Percentiles rank a stretch among this genome's conserved stretches.
Evolutionary conservation across 2,113 vertebrate genomes (phyloP).

Genomic region (Condylura cristata): DNA sequence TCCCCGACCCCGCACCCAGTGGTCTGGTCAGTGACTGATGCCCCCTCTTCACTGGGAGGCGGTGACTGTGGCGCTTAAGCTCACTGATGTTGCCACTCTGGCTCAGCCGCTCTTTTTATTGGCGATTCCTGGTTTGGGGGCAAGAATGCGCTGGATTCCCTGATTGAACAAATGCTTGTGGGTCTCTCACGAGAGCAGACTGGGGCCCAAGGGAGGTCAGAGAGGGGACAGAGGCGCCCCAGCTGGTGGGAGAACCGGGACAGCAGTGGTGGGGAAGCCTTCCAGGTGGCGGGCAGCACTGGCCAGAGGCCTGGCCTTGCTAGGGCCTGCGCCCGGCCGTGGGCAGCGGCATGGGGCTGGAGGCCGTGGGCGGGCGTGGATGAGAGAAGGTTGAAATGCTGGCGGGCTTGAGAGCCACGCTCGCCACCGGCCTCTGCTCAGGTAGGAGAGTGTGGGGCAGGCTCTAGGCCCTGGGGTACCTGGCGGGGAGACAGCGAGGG

Average conservation of each 20-base stretch:
- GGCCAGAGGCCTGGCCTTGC: too few relatives aligned
- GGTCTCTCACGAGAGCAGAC: not conserved
- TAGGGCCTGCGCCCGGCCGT: not conserved
- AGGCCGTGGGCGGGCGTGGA: not conserved
- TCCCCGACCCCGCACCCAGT: not conserved
- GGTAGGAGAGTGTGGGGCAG: not conserved
- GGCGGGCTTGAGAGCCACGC: not conserved
- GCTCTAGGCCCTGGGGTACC: not conserved
- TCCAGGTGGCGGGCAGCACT: accelerated
- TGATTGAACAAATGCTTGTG: not conserved
- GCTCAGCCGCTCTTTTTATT: not conserved
- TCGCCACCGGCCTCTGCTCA: not conserved
- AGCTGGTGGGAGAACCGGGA: accelerated
- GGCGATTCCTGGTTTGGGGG: not conserved
- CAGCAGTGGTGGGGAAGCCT: not conserved
- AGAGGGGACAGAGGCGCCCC: too few relatives aligned
- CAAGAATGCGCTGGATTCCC: not conserved
- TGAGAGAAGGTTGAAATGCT: accelerated
- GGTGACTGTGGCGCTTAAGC: not conserved
- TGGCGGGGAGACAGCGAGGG: not conserved
- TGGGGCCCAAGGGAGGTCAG: not conserved
- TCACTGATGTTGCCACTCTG: not conserved
- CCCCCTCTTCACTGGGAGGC: not conserved
- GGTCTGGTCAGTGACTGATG: too few relatives aligned
- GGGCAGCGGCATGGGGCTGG: not conserved